Conservation (phyloP, 2,113 vertebrate genomes). For the Chaetura pelagica region DNA sequence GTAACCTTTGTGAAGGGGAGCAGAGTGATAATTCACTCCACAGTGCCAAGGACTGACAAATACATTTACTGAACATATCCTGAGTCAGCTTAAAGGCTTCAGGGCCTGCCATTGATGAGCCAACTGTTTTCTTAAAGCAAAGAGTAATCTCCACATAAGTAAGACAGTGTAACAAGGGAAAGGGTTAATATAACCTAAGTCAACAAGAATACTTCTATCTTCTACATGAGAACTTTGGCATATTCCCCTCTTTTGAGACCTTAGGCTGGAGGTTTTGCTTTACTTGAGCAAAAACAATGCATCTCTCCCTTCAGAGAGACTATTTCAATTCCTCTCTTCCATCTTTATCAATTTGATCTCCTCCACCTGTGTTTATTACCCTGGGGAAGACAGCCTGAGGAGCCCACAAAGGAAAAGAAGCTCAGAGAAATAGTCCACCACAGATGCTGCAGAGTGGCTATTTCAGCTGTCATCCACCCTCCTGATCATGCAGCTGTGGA, state of each 20-base stretch:
- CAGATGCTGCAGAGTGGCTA: background rate
- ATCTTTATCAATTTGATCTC: background rate
- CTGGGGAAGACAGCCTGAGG: background rate
- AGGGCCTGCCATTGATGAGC: background rate
- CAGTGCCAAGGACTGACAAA: background rate
- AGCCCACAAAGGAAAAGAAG: background rate
- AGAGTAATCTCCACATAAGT: background rate
- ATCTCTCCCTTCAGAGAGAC: background rate
- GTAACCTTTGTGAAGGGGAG: background rate
- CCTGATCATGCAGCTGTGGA: background rate
- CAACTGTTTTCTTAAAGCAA: background rate
- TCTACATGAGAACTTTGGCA: background rate
- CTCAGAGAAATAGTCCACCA: background rate
- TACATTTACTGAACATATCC: background rate
- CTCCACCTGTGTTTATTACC: background rate
- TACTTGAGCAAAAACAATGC: background rate
- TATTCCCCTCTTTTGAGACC: background rate
- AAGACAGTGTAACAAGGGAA: background rate
- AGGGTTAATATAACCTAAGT: background rate
- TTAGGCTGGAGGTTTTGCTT: background rate
- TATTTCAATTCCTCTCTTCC: background rate
- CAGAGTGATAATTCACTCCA: background rate
- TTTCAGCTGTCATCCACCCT: background rate
- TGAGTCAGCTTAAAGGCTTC: background rate
- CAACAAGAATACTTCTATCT: background rate